A percentile compares a stretch with the other conserved stretches of the same genome.
These are phyloP conservation scores for Prochilodus magdalenae DNA, from an alignment of 2,113 vertebrate genomes.

Conservation along the genomic window DNA sequence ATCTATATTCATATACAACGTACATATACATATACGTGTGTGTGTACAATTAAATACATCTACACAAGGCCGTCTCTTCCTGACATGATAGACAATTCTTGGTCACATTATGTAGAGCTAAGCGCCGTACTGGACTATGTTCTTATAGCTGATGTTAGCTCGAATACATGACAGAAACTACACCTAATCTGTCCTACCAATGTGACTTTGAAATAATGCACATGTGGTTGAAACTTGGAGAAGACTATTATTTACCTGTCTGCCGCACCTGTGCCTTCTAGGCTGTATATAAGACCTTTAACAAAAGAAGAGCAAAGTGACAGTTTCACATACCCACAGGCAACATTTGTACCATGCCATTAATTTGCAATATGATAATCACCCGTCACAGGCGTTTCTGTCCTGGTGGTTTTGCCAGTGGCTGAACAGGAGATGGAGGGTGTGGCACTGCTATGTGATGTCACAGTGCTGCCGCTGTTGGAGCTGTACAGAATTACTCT, in stretches of 20 bases:
- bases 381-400: neutral
- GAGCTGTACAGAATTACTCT: slow-evolving; percentile 59
- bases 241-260: neutral
- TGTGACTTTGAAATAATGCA: neutral
- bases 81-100: too few relatives aligned
- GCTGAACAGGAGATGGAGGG: slow-evolving; percentile 59
- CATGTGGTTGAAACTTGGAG: neutral
- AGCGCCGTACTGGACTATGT: neutral
- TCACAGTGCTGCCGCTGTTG: slow-evolving; percentile 50
- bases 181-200: too few relatives aligned
- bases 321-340: neutral
- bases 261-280: neutral
- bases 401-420: neutral
- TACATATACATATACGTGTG: too few relatives aligned
- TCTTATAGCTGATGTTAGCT: neutral
- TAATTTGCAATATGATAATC: neutral
- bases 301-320: neutral
- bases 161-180: too few relatives aligned
- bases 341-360: neutral
- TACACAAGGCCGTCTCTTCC: too few relatives aligned
- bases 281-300: neutral
- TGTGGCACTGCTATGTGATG: slow-evolving; percentile 48
- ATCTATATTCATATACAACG: too few relatives aligned
- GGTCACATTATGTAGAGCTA: too few relatives aligned
- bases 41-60: too few relatives aligned